These are phyloP conservation scores for Amphiprion percula DNA, from an alignment of 2,113 vertebrate genomes.

Conservation along the genomic window DNA sequence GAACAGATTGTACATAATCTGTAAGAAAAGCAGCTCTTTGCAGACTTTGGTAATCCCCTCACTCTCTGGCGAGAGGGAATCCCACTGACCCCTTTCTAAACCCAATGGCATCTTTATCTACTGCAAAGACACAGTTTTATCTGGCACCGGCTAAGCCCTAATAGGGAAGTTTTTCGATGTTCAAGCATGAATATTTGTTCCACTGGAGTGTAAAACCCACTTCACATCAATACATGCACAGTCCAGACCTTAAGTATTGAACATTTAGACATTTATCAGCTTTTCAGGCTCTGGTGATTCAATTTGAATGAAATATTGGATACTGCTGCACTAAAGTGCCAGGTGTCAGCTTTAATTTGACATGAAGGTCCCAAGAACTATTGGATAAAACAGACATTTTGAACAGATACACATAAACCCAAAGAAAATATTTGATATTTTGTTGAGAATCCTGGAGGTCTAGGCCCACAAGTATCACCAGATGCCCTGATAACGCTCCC, in stretches of 20 bases:
- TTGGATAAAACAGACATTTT: too few species aligned
- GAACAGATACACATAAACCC: too few species aligned
- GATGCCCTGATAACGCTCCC: too few species aligned
- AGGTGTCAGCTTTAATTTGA: background rate
- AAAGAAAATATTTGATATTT: too few species aligned
- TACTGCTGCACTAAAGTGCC: background rate
- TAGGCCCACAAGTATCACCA: too few species aligned
- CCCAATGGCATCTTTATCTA: slow-evolving; percentile 57
- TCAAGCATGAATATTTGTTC: slow-evolving; percentile 12
- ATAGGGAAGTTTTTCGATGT: slow-evolving; percentile 26
- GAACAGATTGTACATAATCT: slow-evolving; percentile 84
- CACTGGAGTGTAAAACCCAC: background rate
- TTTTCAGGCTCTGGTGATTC: background rate
- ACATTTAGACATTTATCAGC: background rate
- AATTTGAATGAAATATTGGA: background rate
- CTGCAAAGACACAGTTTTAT: slow-evolving; percentile 42
- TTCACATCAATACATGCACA: slow-evolving; percentile 8
- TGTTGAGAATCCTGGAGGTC: too few species aligned
- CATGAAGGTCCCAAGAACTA: background rate
- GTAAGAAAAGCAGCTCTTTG: slow-evolving; percentile 77
- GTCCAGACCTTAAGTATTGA: background rate
- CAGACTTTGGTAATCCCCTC: slow-evolving; percentile 77
- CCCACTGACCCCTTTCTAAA: slow-evolving; percentile 64
- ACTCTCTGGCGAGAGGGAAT: slow-evolving; percentile 64
- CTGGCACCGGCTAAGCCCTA: slow-evolving; percentile 24